These are phyloP conservation scores for Eulemur rufifrons DNA, from an alignment of 2,113 vertebrate species.

Conservation along the genomic window DNA sequence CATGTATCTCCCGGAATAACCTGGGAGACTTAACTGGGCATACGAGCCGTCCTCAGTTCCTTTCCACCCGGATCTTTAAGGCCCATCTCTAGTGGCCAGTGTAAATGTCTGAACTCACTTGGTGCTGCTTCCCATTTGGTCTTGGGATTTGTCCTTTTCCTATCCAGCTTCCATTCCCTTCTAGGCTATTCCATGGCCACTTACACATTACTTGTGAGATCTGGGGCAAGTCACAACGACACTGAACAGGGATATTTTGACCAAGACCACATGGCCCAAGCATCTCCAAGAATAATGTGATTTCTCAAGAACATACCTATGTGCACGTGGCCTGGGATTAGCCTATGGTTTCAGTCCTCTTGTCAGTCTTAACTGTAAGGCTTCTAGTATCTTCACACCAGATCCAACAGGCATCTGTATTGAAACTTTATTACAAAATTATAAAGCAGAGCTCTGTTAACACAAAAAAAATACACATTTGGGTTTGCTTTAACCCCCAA, in stretches of 20 bases:
- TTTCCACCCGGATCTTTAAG: neutral
- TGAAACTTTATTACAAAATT: slow-evolving; percentile 89
- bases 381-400: slow-evolving; percentile 45
- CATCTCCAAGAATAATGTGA: neutral
- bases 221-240: neutral
- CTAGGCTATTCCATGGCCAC: neutral
- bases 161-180: neutral
- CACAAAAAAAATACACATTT: slow-evolving; percentile 83
- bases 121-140: neutral
- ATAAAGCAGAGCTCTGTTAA: slow-evolving; percentile 85
- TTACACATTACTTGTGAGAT: neutral
- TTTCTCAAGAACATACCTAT: neutral
- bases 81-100: neutral
- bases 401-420: slow-evolving; percentile 59
- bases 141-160: neutral
- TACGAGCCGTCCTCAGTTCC: neutral
- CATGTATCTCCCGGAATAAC: neutral
- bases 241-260: neutral
- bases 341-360: neutral
- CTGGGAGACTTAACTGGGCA: neutral
- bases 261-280: neutral
- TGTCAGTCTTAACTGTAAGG: neutral
- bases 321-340: neutral
- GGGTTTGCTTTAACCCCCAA: slow-evolving; percentile 74
- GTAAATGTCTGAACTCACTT: neutral